A percentile compares a stretch with the other conserved stretches of the same genome.
phyloP scores from a whole-genome alignment of 2,888 invertebrate species.

The Stenichneumon culpator region DNA sequence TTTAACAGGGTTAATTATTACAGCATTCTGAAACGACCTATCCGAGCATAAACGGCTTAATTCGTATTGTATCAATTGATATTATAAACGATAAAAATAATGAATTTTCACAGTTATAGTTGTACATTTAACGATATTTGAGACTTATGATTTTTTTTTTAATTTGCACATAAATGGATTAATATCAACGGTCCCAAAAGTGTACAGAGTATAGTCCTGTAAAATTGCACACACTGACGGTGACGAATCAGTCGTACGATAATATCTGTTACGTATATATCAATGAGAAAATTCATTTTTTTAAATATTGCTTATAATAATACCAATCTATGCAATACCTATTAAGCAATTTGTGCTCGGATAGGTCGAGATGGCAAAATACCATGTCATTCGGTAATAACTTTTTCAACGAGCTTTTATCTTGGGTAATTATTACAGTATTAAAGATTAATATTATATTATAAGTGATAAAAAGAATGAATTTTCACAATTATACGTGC shows the following conservation, averaged over 20 bases:
- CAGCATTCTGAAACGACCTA: neutral
- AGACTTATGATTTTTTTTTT: too few relatives aligned
- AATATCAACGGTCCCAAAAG: neutral
- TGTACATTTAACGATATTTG: neutral
- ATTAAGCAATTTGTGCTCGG: neutral
- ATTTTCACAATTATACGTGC: too few relatives aligned
- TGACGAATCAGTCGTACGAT: constrained; percentile 88
- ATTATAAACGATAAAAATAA: too few relatives aligned
- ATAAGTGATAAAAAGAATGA: too few relatives aligned
- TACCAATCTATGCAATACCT: neutral
- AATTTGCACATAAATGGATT: neutral
- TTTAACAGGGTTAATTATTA: neutral
- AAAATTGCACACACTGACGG: constrained; percentile 84
- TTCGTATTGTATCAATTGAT: too few relatives aligned
- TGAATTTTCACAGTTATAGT: too few relatives aligned
- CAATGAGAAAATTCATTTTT: constrained; percentile 55
- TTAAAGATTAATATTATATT: neutral
- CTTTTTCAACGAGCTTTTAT: neutral
- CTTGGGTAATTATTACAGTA: neutral
- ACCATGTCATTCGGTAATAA: neutral
- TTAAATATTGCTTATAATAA: neutral
- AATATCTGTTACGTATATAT: constrained; percentile 84
- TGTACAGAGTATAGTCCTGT: neutral
- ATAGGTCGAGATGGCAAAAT: neutral
- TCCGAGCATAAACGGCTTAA: too few relatives aligned